Evolutionary conservation across 2,797 vertebrate genomes (phyloP).

Genomic region (Luscinia megarhynchos): DNA sequence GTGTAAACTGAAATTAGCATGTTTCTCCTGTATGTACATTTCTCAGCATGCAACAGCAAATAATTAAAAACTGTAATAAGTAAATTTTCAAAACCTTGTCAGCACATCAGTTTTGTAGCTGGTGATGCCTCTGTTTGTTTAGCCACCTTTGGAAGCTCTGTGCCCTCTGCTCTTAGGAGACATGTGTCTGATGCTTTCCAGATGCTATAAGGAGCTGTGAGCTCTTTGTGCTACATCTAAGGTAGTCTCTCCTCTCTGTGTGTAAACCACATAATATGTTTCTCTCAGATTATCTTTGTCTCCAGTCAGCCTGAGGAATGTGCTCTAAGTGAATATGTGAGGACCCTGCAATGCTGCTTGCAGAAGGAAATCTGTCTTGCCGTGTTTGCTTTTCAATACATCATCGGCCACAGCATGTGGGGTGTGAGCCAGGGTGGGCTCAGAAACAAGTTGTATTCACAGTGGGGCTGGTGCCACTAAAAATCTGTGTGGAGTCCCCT

Average conservation of each 20-base stretch:
- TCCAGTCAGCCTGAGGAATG: neutral
- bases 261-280: neutral
- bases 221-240: neutral
- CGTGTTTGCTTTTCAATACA: neutral
- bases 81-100: neutral
- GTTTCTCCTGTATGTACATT: neutral
- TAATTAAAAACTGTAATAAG: neutral
- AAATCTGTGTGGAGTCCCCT: neutral
- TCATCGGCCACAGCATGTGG: accelerated
- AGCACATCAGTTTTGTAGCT: neutral
- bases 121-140: neutral
- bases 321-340: neutral
- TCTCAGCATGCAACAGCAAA: neutral
- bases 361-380: neutral
- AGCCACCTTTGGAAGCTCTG: neutral
- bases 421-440: neutral
- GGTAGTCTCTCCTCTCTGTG: neutral
- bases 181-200: neutral
- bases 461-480: neutral
- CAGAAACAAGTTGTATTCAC: neutral
- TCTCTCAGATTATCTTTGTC: neutral
- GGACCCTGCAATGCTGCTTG: neutral
- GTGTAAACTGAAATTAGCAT: neutral
- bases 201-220: neutral
- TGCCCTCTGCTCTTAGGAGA: neutral